Evolutionary conservation across 1,140 invertebrate genomes (phyloP).

Genomic region (Drosophila nannoptera): DNA sequence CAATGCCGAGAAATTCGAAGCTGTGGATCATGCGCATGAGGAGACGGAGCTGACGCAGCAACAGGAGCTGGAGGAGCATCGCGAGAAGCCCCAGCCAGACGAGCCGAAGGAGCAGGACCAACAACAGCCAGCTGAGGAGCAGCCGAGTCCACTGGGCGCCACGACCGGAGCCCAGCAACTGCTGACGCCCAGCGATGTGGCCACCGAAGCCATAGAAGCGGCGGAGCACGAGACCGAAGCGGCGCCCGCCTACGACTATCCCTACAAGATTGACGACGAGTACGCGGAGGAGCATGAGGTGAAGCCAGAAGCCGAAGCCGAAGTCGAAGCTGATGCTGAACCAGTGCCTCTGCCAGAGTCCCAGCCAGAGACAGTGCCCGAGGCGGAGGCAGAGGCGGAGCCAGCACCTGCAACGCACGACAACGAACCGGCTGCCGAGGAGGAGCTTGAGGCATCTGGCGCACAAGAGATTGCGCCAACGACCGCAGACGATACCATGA

Average conservation of each 20-base stretch:
- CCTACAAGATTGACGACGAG: constrained; percentile 76
- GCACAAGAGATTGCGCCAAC: constrained; percentile 54
- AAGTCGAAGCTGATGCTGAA: constrained; percentile 14
- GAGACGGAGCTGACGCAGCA: constrained; percentile 65
- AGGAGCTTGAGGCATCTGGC: constrained; percentile 51
- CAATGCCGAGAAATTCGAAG: constrained; percentile 63
- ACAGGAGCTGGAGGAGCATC: constrained; percentile 40
- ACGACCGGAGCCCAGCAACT: constrained; percentile 57
- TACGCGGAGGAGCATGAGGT: constrained; percentile 63
- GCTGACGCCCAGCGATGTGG: constrained; percentile 61
- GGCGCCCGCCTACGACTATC: constrained; percentile 68
- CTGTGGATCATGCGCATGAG: constrained; percentile 62
- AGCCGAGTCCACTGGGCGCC: constrained; percentile 36
- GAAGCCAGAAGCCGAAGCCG: constrained; percentile 37
- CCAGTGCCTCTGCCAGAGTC: constrained; percentile 5
- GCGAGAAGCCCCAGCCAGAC: neutral
- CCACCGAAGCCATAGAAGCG: constrained; percentile 47
- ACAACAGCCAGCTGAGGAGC: neutral
- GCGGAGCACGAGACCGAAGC: constrained; percentile 48
- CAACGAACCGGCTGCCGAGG: constrained; percentile 16
- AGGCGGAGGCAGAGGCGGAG: neutral
- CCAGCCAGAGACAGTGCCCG: constrained; percentile 12
- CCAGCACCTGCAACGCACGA: constrained; percentile 10
- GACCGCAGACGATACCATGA: constrained; percentile 69
- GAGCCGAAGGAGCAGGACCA: too few relatives aligned